A percentile compares a stretch with the other conserved stretches of the same genome.
Conservation (phyloP, 1,140 invertebrate species). For the Amphibalanus amphitrite region DNA sequence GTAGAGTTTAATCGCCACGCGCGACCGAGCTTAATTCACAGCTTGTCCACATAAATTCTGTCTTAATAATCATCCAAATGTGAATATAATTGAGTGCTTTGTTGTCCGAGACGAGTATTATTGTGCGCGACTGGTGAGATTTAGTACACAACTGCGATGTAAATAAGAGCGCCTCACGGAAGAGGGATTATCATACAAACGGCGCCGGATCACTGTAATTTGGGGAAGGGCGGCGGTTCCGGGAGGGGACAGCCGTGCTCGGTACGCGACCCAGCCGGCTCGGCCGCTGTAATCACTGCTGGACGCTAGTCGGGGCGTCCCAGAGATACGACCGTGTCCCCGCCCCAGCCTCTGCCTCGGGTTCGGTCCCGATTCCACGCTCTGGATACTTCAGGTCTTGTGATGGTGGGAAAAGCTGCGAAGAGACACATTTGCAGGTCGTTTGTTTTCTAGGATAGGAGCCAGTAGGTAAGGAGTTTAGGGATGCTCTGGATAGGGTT, state of each 20-base stretch:
- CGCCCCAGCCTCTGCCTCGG: too few species aligned
- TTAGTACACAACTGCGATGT: background rate
- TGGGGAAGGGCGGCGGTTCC: background rate
- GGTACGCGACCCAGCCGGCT: background rate
- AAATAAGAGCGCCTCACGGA: background rate
- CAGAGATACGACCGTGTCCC: too few species aligned
- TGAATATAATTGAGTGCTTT: slow-evolving; percentile 2
- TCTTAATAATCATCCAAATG: slow-evolving; percentile 1
- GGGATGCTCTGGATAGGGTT: too few species aligned
- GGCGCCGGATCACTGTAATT: background rate
- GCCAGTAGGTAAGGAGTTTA: too few species aligned
- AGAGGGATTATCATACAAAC: background rate
- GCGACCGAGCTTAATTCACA: background rate
- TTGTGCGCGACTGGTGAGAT: background rate
- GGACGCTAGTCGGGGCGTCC: too few species aligned
- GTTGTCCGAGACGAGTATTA: background rate
- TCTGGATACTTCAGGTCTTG: too few species aligned
- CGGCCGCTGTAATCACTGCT: background rate
- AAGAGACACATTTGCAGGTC: too few species aligned
- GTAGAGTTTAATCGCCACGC: background rate
- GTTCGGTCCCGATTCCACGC: too few species aligned
- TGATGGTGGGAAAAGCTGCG: too few species aligned
- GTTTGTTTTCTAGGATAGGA: too few species aligned
- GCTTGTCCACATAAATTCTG: background rate
- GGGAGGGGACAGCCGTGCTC: too few species aligned